phyloP scores from a whole-genome alignment of 2,888 invertebrate genomes.

The Chamaedrilus cognettii region DNA sequence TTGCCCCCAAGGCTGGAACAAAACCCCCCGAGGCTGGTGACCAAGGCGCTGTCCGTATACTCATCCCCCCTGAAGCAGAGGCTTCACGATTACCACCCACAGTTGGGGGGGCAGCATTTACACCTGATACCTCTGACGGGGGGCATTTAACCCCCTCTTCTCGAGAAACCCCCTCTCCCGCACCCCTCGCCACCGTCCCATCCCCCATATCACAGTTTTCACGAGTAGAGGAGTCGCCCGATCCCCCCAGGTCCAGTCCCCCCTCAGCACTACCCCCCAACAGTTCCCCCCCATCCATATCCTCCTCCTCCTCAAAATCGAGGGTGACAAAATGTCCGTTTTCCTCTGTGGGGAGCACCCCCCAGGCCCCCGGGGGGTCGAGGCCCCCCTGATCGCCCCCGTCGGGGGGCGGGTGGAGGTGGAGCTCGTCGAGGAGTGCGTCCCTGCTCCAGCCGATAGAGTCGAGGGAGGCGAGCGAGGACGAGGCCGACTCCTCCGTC shows the following conservation, averaged over 20 bases:
- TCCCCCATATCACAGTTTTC: not conserved
- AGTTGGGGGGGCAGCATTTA: no score
- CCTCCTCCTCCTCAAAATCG: not conserved
- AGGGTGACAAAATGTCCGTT: not conserved
- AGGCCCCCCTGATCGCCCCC: no score
- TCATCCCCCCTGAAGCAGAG: no score
- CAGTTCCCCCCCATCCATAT: not conserved
- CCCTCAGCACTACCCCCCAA: not conserved
- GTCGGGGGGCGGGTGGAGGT: no score
- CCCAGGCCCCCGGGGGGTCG: no score
- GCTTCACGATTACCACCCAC: no score
- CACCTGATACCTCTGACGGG: not conserved
- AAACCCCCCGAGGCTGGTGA: no score
- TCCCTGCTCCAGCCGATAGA: slow-evolving; percentile 12
- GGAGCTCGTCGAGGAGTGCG: not conserved
- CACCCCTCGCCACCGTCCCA: not conserved
- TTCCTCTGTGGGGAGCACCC: not conserved
- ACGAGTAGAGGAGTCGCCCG: no score
- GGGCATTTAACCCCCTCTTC: not conserved
- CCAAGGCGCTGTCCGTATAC: no score
- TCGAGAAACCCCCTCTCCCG: not conserved
- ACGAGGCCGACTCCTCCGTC: slow-evolving; percentile 23
- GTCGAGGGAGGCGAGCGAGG: slow-evolving; percentile 30
- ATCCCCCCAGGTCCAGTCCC: no score
- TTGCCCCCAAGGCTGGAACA: no score